phyloP scores from a whole-genome alignment of 2,888 invertebrate genomes.

The Xylophagus ater region DNA sequence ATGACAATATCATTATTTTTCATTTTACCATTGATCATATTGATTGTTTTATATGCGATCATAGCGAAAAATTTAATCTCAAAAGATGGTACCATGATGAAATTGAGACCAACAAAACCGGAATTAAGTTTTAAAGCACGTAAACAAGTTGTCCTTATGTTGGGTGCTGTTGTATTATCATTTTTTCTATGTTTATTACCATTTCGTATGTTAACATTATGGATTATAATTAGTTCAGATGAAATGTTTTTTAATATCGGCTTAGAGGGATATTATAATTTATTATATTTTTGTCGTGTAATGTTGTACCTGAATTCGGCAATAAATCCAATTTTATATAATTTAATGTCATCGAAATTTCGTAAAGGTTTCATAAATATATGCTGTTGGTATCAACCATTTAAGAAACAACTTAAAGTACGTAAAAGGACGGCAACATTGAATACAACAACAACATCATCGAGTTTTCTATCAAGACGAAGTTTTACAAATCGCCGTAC shows the following conservation, averaged over 20 bases:
- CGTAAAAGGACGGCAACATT: constrained; percentile 43
- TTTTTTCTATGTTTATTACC: constrained; percentile 84
- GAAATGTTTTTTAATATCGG: constrained; percentile 58
- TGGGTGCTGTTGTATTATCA: constrained; percentile 74
- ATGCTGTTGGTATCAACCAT: constrained; percentile 43
- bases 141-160: constrained; percentile 75
- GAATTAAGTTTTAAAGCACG: constrained; percentile 62
- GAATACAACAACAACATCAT: constrained; percentile 44
- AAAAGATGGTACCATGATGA: constrained; percentile 48
- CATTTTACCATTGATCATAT: constrained; percentile 64
- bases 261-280: constrained; percentile 66
- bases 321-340: constrained; percentile 84
- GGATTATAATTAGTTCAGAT: constrained; percentile 67
- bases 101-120: constrained; percentile 58
- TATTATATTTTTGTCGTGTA: constrained; percentile 72
- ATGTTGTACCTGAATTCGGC: constrained; percentile 85
- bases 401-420: constrained; percentile 40
- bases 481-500: constrained; percentile 49
- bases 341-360: constrained; percentile 85
- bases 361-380: constrained; percentile 65
- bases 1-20: constrained; percentile 70
- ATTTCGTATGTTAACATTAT: constrained; percentile 69
- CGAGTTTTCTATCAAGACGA: constrained; percentile 49
- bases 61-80: constrained; percentile 75
- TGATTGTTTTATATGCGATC: constrained; percentile 68